Percentiles rank a stretch among this genome's conserved stretches.
Conservation (phyloP, 2,888 invertebrate species). For the Hyles lineata region DNA sequence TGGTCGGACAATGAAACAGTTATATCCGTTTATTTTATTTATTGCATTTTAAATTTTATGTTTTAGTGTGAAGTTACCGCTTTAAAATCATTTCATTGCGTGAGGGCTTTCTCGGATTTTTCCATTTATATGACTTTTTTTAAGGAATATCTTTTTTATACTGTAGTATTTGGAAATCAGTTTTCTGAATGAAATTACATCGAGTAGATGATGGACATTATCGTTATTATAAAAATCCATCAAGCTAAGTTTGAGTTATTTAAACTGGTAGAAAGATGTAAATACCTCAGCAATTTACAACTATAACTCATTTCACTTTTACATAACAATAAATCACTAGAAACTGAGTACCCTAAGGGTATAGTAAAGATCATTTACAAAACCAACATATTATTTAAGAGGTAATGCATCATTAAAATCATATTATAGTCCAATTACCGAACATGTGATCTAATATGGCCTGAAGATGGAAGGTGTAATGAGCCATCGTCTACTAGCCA, state of each 20-base stretch:
- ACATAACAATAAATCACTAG: neutral
- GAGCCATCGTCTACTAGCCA: constrained; percentile 12
- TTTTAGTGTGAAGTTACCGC: neutral
- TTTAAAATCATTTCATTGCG: neutral
- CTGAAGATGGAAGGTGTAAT: neutral
- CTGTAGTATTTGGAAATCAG: no score
- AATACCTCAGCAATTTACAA: no score
- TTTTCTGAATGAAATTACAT: no score
- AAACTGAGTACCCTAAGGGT: neutral
- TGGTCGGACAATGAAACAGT: neutral
- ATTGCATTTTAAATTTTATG: neutral
- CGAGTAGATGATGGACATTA: no score
- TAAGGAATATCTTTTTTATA: no score
- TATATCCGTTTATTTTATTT: neutral
- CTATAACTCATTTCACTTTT: neutral
- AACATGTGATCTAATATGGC: constrained; percentile 1
- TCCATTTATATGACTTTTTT: no score
- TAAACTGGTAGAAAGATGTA: no score
- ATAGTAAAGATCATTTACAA: neutral
- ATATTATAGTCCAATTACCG: constrained; percentile 3
- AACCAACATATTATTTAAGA: constrained; percentile 1
- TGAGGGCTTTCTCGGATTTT: neutral
- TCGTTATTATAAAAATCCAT: no score
- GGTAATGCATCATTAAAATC: constrained; percentile 1
- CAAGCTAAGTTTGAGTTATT: no score